Conservation (phyloP, 2,888 invertebrate species). For the Pollenia labialis region DNA sequence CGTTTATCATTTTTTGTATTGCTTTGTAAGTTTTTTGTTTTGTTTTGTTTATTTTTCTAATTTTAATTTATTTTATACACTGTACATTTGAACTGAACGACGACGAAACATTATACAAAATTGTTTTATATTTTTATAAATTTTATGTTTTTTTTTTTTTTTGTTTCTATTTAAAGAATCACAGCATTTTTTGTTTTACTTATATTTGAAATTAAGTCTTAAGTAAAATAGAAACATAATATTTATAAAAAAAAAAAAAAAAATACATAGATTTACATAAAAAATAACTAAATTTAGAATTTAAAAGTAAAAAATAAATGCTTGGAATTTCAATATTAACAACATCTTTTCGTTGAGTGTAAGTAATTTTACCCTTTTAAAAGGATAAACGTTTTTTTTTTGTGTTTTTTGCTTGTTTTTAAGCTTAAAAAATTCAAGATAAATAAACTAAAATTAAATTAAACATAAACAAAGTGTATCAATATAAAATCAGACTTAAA, state of each 20-base stretch:
- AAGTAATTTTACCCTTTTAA: slow-evolving; percentile 20
- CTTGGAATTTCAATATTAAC: neutral
- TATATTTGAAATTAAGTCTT: slow-evolving; percentile 68
- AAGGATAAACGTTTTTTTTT: slow-evolving; percentile 4
- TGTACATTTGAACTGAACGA: slow-evolving; percentile 74
- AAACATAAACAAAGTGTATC: slow-evolving; percentile 66
- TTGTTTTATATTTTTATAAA: slow-evolving; percentile 35
- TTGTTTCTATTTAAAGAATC: slow-evolving; percentile 79
- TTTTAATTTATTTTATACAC: slow-evolving; percentile 64
- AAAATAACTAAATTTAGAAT: neutral
- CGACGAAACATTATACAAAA: slow-evolving; percentile 70
- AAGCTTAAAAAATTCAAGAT: slow-evolving; percentile 32
- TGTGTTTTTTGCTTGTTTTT: slow-evolving; percentile 17
- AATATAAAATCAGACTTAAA: slow-evolving; percentile 69
- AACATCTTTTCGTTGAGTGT: neutral
- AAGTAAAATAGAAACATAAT: slow-evolving; percentile 51
- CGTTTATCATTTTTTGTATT: slow-evolving; percentile 47
- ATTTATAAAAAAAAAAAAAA: slow-evolving; percentile 27
- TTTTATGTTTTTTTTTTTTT: slow-evolving; percentile 24
- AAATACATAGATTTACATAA: neutral
- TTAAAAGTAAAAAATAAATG: slow-evolving; percentile 19
- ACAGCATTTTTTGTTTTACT: slow-evolving; percentile 78
- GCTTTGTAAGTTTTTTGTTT: slow-evolving; percentile 66
- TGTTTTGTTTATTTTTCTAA: slow-evolving; percentile 53
- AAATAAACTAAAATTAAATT: slow-evolving; percentile 20